These are phyloP conservation scores for Coelinius sp. DNA, from an alignment of 2,888 invertebrate genomes.

Conservation along the genomic window DNA sequence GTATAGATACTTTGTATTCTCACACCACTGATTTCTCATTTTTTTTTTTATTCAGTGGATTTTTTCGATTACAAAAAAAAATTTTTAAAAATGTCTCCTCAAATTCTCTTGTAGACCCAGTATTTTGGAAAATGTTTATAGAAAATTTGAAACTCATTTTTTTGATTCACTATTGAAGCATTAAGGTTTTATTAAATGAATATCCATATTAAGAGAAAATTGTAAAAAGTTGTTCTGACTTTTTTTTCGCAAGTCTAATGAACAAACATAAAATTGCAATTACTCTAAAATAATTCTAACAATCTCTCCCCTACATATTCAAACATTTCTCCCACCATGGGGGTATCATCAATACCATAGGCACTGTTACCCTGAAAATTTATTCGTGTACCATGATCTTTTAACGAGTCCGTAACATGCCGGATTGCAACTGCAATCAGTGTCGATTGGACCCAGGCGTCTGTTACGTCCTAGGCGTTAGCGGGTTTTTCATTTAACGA, in stretches of 20 bases:
- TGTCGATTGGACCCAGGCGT: slow-evolving; percentile 27
- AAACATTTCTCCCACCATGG: slow-evolving; percentile 21
- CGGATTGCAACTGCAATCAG: slow-evolving; percentile 50
- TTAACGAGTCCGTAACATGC: slow-evolving; percentile 48
- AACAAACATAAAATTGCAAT: background rate
- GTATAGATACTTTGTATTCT: slow-evolving; percentile 44
- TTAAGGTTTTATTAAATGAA: too few relatives aligned
- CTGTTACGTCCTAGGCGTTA: slow-evolving; percentile 45
- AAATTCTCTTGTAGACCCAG: too few relatives aligned
- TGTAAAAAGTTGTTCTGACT: too few relatives aligned
- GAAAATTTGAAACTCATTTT: too few relatives aligned
- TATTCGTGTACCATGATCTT: slow-evolving; percentile 49
- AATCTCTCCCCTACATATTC: slow-evolving; percentile 36
- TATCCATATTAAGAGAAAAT: too few relatives aligned
- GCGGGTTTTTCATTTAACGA: slow-evolving; percentile 45
- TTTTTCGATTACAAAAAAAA: background rate
- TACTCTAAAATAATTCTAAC: slow-evolving; percentile 21
- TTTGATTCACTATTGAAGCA: too few relatives aligned
- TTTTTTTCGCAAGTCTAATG: background rate
- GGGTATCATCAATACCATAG: slow-evolving; percentile 1
- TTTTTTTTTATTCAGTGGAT: background rate
- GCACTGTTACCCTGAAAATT: slow-evolving; percentile 39
- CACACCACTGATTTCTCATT: slow-evolving; percentile 46
- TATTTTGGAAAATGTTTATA: too few relatives aligned
- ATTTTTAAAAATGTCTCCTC: too few relatives aligned